Evolutionary conservation across 2,113 vertebrate genomes (phyloP).

Genomic region (Dasyornis broadbenti): DNA sequence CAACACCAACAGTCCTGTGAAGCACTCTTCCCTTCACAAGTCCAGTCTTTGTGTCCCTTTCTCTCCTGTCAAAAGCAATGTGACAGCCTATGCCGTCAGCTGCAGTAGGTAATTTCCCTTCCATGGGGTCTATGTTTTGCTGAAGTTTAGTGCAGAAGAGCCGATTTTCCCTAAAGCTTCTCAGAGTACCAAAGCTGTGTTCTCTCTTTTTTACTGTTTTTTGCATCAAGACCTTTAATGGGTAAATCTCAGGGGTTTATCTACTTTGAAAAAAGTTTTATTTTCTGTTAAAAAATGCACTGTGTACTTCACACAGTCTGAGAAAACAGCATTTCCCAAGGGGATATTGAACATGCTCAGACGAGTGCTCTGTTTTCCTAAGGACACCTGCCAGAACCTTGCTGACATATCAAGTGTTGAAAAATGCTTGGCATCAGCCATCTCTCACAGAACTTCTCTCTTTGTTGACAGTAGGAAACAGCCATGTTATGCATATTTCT

Average conservation of each 20-base stretch:
- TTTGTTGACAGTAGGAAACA: constrained; percentile 40
- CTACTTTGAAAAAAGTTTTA: neutral
- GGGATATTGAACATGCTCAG: constrained; percentile 30
- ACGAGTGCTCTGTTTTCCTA: constrained; percentile 34
- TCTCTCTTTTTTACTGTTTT: neutral
- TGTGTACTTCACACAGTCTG: neutral
- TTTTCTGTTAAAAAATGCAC: neutral
- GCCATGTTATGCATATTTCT: constrained; percentile 44
- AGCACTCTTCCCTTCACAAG: neutral
- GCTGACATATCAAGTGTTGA: constrained; percentile 30
- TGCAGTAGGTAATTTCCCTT: neutral
- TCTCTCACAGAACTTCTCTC: neutral
- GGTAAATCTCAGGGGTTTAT: neutral
- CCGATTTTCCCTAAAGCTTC: neutral
- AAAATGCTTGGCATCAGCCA: constrained; percentile 27
- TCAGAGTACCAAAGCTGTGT: neutral
- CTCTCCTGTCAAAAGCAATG: neutral
- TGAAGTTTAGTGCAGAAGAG: neutral
- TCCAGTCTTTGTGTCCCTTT: neutral
- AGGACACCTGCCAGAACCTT: constrained; percentile 55
- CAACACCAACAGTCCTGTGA: neutral
- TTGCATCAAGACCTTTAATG: neutral
- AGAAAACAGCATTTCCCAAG: constrained; percentile 40
- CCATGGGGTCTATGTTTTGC: accelerated
- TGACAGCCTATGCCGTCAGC: neutral